Evolutionary conservation across 2,113 vertebrate species (phyloP).

Genomic region (Mohoua ochrocephala): DNA sequence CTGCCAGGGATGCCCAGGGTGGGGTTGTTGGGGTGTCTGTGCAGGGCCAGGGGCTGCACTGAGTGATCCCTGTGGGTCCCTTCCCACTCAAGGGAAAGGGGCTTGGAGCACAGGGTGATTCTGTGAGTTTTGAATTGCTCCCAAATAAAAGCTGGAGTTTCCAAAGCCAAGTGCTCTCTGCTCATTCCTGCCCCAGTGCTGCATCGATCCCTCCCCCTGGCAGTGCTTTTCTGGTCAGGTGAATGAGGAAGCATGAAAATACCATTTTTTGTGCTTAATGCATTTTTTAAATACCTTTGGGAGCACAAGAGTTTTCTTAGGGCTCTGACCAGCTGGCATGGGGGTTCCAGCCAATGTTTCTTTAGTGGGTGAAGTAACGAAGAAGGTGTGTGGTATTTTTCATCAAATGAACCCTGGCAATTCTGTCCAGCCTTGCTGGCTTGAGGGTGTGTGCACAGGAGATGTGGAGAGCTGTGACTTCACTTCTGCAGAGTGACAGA

Average conservation of each 20-base stretch:
- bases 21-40: neutral
- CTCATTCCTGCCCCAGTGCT: neutral
- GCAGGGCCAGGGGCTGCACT: neutral
- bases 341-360: neutral
- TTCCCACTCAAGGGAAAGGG: neutral
- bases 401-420: neutral
- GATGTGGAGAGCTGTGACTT: neutral
- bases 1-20: neutral
- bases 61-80: neutral
- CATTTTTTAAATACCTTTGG: neutral
- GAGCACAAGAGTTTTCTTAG: neutral
- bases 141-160: neutral
- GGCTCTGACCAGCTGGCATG: neutral
- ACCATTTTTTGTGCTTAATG: neutral
- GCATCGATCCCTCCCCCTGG: rapidly evolving
- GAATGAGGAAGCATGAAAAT: neutral
- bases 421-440: neutral
- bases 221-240: neutral
- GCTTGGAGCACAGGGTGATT: no score
- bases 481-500: neutral
- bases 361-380: neutral
- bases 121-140: neutral
- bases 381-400: neutral
- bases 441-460: neutral
- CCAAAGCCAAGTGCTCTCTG: neutral